Conservation (phyloP, 2,888 invertebrate genomes). For the Morpho deidamia region DNA sequence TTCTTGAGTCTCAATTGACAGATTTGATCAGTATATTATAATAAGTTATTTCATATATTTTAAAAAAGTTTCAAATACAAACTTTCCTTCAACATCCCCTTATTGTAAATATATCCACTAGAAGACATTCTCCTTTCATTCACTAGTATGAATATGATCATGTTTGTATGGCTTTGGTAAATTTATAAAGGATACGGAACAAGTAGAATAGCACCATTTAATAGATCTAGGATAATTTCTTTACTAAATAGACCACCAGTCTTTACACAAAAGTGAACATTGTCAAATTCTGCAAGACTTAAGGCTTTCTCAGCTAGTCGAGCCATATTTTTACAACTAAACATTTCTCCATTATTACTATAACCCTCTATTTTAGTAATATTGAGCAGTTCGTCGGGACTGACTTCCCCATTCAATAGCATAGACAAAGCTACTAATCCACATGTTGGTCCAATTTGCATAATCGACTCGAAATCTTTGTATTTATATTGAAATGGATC, state of each 20-base stretch:
- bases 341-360: conserved; percentile 93
- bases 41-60: too few relatives aligned
- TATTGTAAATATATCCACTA: too few relatives aligned
- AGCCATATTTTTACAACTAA: conserved; percentile 85
- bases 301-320: conserved; percentile 78
- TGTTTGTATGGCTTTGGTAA: too few relatives aligned
- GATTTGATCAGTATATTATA: too few relatives aligned
- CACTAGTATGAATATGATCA: too few relatives aligned
- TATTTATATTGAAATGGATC: conserved; percentile 71
- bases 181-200: conserved; percentile 80
- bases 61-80: too few relatives aligned
- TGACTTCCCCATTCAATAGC: conserved; percentile 80
- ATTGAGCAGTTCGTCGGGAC: conserved; percentile 78
- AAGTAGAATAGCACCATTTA: conserved; percentile 77
- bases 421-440: conserved; percentile 93
- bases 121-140: too few relatives aligned
- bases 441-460: conserved; percentile 86
- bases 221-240: conserved; percentile 68
- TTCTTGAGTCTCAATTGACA: too few relatives aligned
- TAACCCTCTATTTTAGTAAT: conserved; percentile 81
- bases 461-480: conserved; percentile 51
- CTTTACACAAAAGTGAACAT: conserved; percentile 55
- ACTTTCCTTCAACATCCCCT: too few relatives aligned
- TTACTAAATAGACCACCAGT: conserved; percentile 64
- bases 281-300: conserved; percentile 55